Evolutionary conservation across 1,140 invertebrate genomes (phyloP), one percentile per base, ranked within the genome.

Genomic region (Dolichoris vasculosae): DNA sequence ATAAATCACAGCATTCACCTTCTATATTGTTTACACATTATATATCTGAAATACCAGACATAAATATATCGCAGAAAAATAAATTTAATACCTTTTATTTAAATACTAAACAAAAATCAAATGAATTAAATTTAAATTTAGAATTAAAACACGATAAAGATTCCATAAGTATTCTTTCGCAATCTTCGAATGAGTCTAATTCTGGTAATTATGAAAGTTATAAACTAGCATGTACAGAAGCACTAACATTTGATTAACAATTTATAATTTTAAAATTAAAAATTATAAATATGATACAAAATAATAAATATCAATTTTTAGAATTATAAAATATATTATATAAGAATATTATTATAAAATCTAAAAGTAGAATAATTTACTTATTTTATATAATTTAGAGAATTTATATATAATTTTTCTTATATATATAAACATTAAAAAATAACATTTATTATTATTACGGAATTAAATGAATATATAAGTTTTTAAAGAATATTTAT

Each of bases 101-200:
- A 46, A 77, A 82, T 43, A 67, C 35, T 38, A 11, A 55, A 30
- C 3, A 32, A 51, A 20, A 26, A 0, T 8, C 20, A 73, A 23
- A 83, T 63, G 30, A 82, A 59, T 0, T 59, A 30, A 77, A 77
- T 7, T 59, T 20, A n/a, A 77, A 4, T 26, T 38, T 9, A n/a
- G 26, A 73, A 26, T 73, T 43, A n/a, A n/a, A 73, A 43, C 26
- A 51, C 73, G n/a, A 79, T 59, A 71, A 26, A 3, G 48, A 82
- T 82, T 76, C 51, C 69, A 3, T 23, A 4, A 77, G 51, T 59
- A 76, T 86, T 51, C 43, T 86, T 48, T 82, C 84, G 32, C 26
- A 75, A 35, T 85, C 84, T 63, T 85, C 83, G 46, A 63, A 76
- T 82, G 84, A 85, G 51, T 82, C 78, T 11, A 43, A 86, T 40